Base-by-base conservation (phyloP, 1,140 invertebrate genomes). In the Drosophila asahinai region DNA sequence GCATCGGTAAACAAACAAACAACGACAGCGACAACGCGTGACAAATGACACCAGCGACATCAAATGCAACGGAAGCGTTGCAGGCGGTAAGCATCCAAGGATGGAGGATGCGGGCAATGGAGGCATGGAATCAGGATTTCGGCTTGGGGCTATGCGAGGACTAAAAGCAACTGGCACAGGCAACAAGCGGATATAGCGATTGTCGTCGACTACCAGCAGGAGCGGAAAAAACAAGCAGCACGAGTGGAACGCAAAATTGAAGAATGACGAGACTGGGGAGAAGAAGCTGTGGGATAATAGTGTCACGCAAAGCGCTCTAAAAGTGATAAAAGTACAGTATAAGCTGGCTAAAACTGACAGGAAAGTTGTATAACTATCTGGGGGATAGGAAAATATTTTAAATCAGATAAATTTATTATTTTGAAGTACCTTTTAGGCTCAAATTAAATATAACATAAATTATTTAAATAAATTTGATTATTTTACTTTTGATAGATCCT, bases 11-110 rank as follows among this genome's bases (percentile, higher is more conserved):
- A 63, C 80, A 81, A 81, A 77, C 73, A 62, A 77, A 67, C 81
- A 70, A 71, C 63, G 40, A 22, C 81, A 71, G 73, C 63, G 59
- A 45, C 77, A 83, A 67, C 70, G 76, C 86, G 86, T 90, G 86
- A 90, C 86, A 90, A 90, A 90, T 90, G 86, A 90, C 86, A 86
- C 82, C 72, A 86, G 71, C 66, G 86, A 86, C 86, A 90, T 86
- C 76, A 86, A 86, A 86, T 80, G 78, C 81, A 90, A 81, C 81
- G 86, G 81, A 86, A 90, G 66, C 61, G 36, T 22, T 72, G 22
- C 58, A 45, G 36, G 59, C 54, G 43, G 22, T 38, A 36, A 33
- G 33, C 45, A 30, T 42, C 19, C 62, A 22, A 36, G 52, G 33
- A 36, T 17, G 22, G 5, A 12, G 55, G 25, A 51, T 48, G 30